Conservation (phyloP, 1,140 invertebrate genomes). For the Drosophila ambigua region DNA sequence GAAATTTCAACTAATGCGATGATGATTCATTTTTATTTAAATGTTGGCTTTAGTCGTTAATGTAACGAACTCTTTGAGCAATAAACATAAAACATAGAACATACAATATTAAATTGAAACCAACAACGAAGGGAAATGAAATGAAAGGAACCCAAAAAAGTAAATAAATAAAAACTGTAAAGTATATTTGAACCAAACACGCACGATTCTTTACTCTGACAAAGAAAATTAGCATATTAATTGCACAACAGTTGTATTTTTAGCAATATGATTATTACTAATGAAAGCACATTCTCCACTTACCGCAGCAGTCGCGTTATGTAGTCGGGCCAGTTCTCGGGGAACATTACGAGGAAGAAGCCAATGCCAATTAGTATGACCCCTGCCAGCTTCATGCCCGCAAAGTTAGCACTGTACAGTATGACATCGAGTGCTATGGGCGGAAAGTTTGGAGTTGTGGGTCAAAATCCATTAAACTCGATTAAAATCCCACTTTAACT, state of each 20-base stretch:
- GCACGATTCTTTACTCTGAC: constrained; percentile 64
- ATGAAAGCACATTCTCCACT: constrained; percentile 58
- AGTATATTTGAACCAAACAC: constrained; percentile 63
- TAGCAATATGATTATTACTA: constrained; percentile 66
- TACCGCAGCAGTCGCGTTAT: constrained; percentile 94
- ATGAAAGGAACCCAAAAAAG: constrained; percentile 12
- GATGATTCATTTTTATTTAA: constrained; percentile 32
- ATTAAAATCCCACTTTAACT: no score
- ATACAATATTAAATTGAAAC: background rate
- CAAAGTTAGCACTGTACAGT: constrained; percentile 92
- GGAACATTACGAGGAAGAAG: constrained; percentile 97
- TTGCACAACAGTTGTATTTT: constrained; percentile 42
- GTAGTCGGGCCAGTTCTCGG: constrained; percentile 97
- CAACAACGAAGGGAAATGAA: constrained; percentile 9
- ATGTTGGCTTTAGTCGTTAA: constrained; percentile 40
- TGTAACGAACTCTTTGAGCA: constrained; percentile 37
- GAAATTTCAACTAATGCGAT: constrained; percentile 35
- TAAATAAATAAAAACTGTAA: constrained; percentile 25
- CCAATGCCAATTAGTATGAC: constrained; percentile 95
- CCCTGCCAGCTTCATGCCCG: constrained; percentile 97
- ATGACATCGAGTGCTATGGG: constrained; percentile 92
- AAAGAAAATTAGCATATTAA: constrained; percentile 75
- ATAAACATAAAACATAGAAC: constrained; percentile 23
- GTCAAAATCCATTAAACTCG: no score
- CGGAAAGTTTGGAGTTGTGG: background rate